These are phyloP conservation scores for Drosophila borealis DNA, from an alignment of 2,888 invertebrate genomes.

Conservation along the genomic window DNA sequence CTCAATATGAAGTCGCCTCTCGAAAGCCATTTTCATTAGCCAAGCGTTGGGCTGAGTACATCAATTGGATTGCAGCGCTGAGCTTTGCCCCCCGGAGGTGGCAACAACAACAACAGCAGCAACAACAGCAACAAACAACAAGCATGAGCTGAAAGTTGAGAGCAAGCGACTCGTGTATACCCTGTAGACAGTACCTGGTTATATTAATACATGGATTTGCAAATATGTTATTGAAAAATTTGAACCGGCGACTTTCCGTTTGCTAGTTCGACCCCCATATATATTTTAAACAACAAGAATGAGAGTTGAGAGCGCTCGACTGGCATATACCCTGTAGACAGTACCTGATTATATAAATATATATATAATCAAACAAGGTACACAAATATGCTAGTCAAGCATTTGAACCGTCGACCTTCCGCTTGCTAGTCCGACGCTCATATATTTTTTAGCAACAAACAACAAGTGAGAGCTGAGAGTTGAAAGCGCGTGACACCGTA, in stretches of 20 bases:
- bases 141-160: background rate
- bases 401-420: too few species aligned
- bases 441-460: background rate
- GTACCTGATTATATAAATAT: too few species aligned
- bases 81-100: slow-evolving; percentile 34
- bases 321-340: too few species aligned
- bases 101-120: slow-evolving; percentile 1
- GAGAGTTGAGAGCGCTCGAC: too few species aligned
- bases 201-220: too few species aligned
- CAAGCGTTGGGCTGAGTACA: slow-evolving; percentile 27
- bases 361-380: too few species aligned
- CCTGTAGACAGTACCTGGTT: background rate
- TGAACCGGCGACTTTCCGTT: too few species aligned
- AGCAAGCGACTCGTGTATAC: background rate
- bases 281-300: too few species aligned
- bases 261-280: too few species aligned
- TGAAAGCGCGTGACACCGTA: background rate
- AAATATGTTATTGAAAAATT: too few species aligned
- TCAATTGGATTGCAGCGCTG: slow-evolving; percentile 46
- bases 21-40: slow-evolving; percentile 52
- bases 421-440: too few species aligned
- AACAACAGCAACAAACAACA: background rate
- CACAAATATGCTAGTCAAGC: too few species aligned
- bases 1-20: slow-evolving; percentile 19
- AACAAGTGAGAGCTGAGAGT: background rate